phyloP scores from a whole-genome alignment of 2,888 invertebrate genomes.

The Syrphus vitripennis region DNA sequence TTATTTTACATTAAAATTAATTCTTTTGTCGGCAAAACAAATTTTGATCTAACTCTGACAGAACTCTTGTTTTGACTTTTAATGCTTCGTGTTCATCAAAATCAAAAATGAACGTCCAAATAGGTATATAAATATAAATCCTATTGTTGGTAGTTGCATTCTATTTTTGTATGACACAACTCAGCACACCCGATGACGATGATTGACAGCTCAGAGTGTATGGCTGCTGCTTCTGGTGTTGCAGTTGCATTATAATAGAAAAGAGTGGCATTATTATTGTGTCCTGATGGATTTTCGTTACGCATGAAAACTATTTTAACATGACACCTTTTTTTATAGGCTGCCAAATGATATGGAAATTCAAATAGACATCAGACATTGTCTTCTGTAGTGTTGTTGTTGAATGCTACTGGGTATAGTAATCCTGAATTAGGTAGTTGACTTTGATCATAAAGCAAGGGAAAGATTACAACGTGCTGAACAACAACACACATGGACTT shows the following conservation, averaged over 20 bases:
- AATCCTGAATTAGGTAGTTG: slow-evolving; percentile 66
- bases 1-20: slow-evolving; percentile 65
- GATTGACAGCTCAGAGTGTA: slow-evolving; percentile 81
- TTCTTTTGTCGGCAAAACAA: slow-evolving; percentile 71
- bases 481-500: slow-evolving; percentile 67
- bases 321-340: slow-evolving; percentile 67
- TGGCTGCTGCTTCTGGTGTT: slow-evolving; percentile 10
- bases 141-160: slow-evolving; percentile 37
- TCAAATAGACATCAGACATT: slow-evolving; percentile 41
- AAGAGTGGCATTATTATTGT: slow-evolving; percentile 36
- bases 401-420: slow-evolving; percentile 32
- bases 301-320: slow-evolving; percentile 53
- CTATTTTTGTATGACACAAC: slow-evolving; percentile 65
- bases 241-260: slow-evolving; percentile 40
- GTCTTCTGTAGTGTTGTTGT: neutral
- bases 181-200: slow-evolving; percentile 69
- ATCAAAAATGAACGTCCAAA: neutral
- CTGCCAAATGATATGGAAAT: slow-evolving; percentile 71
- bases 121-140: neutral
- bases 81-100: slow-evolving; percentile 47
- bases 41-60: slow-evolving; percentile 63
- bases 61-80: slow-evolving; percentile 61
- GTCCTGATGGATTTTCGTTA: slow-evolving; percentile 46
- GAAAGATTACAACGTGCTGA: slow-evolving; percentile 66
- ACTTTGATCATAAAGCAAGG: slow-evolving; percentile 64